phyloP scores from a whole-genome alignment of 2,888 invertebrate genomes.

The Calameuta filiformis region DNA sequence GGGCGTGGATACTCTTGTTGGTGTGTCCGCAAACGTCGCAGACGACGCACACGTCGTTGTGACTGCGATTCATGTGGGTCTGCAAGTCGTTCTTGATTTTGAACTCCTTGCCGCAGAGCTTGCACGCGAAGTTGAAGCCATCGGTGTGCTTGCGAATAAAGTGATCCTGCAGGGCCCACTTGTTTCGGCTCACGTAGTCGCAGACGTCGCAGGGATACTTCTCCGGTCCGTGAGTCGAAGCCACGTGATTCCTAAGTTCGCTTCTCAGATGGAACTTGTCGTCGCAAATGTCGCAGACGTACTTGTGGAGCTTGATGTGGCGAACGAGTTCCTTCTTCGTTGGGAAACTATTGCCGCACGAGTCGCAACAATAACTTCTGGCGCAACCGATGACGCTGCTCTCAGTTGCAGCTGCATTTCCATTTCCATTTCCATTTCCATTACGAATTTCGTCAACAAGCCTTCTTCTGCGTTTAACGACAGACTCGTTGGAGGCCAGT shows the following conservation, averaged over 20 bases:
- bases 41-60: conserved; percentile 18
- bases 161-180: conserved; percentile 17
- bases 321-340: conserved; percentile 26
- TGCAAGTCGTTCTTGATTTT: conserved; percentile 20
- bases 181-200: conserved; percentile 7
- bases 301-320: conserved; percentile 29
- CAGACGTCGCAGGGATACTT: conserved; percentile 25
- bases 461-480: not conserved
- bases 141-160: conserved; percentile 17
- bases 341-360: conserved; percentile 15
- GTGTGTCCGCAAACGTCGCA: conserved; percentile 35
- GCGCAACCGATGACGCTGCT: not conserved
- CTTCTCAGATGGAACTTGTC: conserved; percentile 33
- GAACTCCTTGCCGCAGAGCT: conserved; percentile 15
- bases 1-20: conserved; percentile 29
- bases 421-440: not conserved
- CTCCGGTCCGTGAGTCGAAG: conserved; percentile 34
- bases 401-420: not conserved
- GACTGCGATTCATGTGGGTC: conserved; percentile 25
- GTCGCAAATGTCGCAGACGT: conserved; percentile 36
- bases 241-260: conserved; percentile 31
- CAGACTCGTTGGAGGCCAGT: not conserved
- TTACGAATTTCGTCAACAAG: not conserved
- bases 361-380: conserved; percentile 16
- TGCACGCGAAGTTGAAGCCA: conserved; percentile 12